Evolutionary conservation across 1,140 invertebrate genomes (phyloP).

Genomic region (Tetramorium alpestre): DNA sequence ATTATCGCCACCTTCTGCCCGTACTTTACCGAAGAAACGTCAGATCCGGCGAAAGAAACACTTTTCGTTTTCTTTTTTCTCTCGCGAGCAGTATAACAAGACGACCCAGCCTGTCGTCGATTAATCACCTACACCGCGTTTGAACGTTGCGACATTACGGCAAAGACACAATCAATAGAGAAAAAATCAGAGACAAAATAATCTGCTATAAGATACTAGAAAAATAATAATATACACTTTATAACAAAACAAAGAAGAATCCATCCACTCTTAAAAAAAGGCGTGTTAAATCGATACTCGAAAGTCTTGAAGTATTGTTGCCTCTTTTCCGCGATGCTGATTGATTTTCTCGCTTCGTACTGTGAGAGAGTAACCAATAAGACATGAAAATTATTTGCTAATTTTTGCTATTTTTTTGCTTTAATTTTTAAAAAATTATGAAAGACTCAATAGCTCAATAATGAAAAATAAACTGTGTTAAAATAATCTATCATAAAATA

Average conservation of each 20-base stretch:
- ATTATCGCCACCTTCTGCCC: slow-evolving; percentile 17
- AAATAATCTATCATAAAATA: not conserved
- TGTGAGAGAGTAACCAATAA: too few relatives aligned
- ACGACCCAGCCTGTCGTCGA: not conserved
- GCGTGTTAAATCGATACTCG: too few relatives aligned
- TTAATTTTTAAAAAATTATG: too few relatives aligned
- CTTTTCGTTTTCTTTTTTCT: not conserved
- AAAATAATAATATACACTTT: not conserved
- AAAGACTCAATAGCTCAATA: too few relatives aligned
- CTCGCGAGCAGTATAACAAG: not conserved
- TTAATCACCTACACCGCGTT: not conserved
- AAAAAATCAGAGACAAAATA: not conserved
- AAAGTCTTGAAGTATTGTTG: too few relatives aligned
- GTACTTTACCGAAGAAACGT: not conserved
- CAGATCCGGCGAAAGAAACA: not conserved
- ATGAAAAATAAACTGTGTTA: too few relatives aligned
- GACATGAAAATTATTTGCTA: too few relatives aligned
- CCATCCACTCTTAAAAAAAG: too few relatives aligned
- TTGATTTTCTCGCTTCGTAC: too few relatives aligned
- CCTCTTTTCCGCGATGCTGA: too few relatives aligned
- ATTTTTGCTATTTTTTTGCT: too few relatives aligned
- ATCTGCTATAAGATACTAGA: not conserved
- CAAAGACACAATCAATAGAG: not conserved
- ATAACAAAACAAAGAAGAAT: not conserved
- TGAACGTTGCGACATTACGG: slow-evolving; percentile 3